Evolutionary conservation across 2,113 vertebrate genomes (phyloP).

Genomic region (Lophochroa leadbeateri): DNA sequence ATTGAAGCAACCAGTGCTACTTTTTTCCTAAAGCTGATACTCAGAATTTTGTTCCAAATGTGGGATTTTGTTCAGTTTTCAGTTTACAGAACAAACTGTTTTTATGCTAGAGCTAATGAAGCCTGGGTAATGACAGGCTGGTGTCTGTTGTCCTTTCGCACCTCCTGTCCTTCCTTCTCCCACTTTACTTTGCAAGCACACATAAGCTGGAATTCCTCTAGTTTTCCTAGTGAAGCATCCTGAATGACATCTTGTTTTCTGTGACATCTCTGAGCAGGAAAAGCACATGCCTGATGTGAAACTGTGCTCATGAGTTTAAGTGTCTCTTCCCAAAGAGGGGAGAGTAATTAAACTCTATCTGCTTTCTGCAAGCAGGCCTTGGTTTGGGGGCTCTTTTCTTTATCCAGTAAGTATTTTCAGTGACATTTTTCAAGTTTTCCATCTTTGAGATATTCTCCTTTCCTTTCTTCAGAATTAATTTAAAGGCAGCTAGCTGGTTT

Average conservation of each 20-base stretch:
- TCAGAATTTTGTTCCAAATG: neutral
- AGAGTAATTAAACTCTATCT: neutral
- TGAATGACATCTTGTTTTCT: neutral
- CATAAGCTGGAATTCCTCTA: neutral
- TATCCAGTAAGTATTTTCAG: neutral
- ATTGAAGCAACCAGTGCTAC: neutral
- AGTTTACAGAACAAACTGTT: conserved; percentile 18
- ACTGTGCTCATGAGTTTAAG: neutral
- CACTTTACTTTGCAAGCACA: neutral
- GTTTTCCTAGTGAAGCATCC: neutral
- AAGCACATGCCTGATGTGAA: neutral
- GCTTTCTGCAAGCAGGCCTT: neutral
- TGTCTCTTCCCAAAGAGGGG: neutral
- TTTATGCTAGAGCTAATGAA: neutral
- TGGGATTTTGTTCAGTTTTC: conserved; percentile 7
- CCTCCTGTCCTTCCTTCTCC: conserved; percentile 3
- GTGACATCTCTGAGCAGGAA: neutral
- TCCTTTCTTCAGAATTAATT: neutral
- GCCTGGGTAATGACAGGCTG: neutral
- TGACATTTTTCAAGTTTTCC: neutral
- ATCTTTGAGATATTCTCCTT: neutral
- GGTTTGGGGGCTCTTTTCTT: neutral
- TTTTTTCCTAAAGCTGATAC: neutral
- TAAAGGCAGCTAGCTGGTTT: neutral
- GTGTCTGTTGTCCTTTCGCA: neutral